Evolutionary conservation across 2,797 vertebrate species (phyloP), one percentile per base, ranked within the genome.

Genomic region (Arrhamphus sclerolepis): DNA sequence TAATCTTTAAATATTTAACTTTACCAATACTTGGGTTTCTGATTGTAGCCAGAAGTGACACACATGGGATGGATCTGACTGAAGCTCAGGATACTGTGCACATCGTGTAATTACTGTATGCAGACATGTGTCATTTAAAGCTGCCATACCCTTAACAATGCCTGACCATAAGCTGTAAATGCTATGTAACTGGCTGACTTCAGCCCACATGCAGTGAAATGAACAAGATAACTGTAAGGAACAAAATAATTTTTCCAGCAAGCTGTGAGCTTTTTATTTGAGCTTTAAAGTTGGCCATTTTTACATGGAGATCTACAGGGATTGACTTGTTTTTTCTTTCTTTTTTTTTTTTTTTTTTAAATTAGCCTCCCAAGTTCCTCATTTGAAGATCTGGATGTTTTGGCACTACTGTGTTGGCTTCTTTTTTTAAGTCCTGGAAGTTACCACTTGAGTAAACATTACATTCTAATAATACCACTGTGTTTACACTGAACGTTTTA

Each of bases 361-460:
- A 18, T 16, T 7, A n/a, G 38, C 38, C 24, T 26, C 8, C 9
- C 20, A 18, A 42, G 26, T 22, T 61, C 47, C 47, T 50, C 8
- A 17, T 50, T 42, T 31, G 16, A 21, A 4, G 14, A 43, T 44
- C 22, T 14, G 16, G 4, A 31, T 28, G 7, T 62, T 46, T 28
- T 24, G 16, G 16, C 5, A 13, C 13, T 43, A 52, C 21, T 43
- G 19, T 8, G 47, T 10, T 43, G 24, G 14, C 19, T 50, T 20
- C 39, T 10, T 3, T 26, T 38, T 19, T 44, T 19, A 31, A 39
- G 49, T 21, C 13, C 48, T 19, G 20, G 28, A 53, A 24, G 46
- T 48, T 60, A 34, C 13, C 50, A 53, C 50, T 40, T 22, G 34
- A 17, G 41, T 46, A 39, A 46, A 62, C 41, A 53, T 22, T 26